Conservation (phyloP, 1,140 invertebrate species). For the Hyposmocoma kahamanoa region DNA sequence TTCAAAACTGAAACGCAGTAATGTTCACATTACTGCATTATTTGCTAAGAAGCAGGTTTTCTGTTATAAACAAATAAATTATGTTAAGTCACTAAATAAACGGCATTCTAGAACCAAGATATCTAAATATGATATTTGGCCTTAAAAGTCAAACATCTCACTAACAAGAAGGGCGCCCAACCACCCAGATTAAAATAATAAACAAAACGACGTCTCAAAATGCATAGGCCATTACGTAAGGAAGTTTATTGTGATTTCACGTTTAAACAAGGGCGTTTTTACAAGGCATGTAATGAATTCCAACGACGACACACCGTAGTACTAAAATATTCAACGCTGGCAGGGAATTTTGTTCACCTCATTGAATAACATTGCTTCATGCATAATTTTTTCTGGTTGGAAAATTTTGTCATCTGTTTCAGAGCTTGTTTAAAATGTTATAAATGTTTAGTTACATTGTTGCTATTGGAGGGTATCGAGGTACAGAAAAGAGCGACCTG, state of each 20-base stretch:
- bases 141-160: too few relatives aligned
- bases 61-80: too few relatives aligned
- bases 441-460: too few relatives aligned
- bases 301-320: constrained; percentile 45
- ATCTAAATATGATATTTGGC: too few relatives aligned
- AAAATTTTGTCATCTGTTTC: constrained; percentile 30
- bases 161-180: too few relatives aligned
- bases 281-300: constrained; percentile 59
- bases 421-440: not conserved
- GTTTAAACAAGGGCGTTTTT: constrained; percentile 66
- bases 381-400: constrained; percentile 56
- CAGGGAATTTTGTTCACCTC: constrained; percentile 52
- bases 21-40: too few relatives aligned
- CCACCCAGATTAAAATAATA: constrained; percentile 52
- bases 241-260: constrained; percentile 64
- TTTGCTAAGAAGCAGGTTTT: too few relatives aligned
- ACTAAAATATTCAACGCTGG: constrained; percentile 58
- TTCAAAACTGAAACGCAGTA: too few relatives aligned
- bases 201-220: constrained; percentile 49
- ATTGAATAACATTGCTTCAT: constrained; percentile 66
- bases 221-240: constrained; percentile 56
- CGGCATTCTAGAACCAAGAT: too few relatives aligned
- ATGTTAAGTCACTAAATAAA: too few relatives aligned
- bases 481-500: too few relatives aligned
- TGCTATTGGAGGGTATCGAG: too few relatives aligned